Evolutionary conservation across 2,888 invertebrate species (phyloP).

Genomic region (Ormia ochracea): DNA sequence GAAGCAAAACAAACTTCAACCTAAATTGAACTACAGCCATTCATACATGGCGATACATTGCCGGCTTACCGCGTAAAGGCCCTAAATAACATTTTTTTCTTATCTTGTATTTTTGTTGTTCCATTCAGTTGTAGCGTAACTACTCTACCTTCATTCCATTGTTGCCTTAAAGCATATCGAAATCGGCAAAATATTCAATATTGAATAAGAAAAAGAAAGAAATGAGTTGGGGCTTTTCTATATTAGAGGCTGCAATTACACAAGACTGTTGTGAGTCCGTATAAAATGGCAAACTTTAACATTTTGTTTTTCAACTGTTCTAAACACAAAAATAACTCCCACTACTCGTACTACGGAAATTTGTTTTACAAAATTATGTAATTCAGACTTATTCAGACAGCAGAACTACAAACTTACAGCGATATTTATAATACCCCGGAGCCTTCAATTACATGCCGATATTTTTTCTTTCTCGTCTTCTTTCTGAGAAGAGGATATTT

Average conservation of each 20-base stretch:
- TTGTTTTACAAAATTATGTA: slow-evolving; percentile 48
- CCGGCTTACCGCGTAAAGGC: no score
- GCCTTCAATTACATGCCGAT: background rate
- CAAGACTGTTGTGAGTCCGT: background rate
- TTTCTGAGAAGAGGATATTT: no score
- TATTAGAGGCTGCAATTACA: no score
- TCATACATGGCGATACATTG: slow-evolving; percentile 20
- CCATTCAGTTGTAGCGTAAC: no score
- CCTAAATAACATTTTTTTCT: no score
- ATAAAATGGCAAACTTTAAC: slow-evolving; percentile 25
- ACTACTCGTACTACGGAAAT: background rate
- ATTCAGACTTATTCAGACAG: slow-evolving; percentile 43
- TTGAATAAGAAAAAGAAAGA: no score
- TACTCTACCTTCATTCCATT: no score
- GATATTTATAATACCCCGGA: background rate
- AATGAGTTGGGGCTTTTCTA: no score
- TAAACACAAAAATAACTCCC: slow-evolving; percentile 9
- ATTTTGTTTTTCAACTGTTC: slow-evolving; percentile 16
- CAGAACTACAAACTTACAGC: slow-evolving; percentile 24
- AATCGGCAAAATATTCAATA: no score
- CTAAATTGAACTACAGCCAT: slow-evolving; percentile 49
- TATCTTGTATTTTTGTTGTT: no score
- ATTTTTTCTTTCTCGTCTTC: background rate
- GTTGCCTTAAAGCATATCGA: no score
- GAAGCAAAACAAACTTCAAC: background rate